phyloP scores from a whole-genome alignment of 2,888 invertebrate species.

The Amphipoea oculea region DNA sequence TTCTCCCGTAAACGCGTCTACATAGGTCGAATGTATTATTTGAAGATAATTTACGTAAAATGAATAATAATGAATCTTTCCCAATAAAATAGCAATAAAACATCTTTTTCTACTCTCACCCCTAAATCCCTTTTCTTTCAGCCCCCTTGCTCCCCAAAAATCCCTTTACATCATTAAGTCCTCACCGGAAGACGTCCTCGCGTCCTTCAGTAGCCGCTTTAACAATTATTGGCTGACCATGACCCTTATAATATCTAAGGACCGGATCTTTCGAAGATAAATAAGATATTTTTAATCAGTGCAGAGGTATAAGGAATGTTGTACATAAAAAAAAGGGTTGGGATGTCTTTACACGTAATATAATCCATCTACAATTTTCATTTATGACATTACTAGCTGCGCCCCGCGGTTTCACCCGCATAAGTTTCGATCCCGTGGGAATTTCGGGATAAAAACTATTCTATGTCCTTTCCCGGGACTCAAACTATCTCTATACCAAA shows the following conservation, averaged over 20 bases:
- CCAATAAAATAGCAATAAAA: not conserved
- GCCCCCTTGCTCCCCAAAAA: conserved; percentile 27
- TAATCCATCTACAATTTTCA: no score
- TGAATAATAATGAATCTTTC: not conserved
- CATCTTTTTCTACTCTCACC: not conserved
- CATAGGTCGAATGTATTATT: no score
- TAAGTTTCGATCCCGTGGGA: no score
- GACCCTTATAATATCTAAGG: conserved; percentile 61
- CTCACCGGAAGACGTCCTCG: conserved; percentile 46
- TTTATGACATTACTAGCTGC: no score
- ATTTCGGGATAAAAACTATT: no score
- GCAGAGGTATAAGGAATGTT: not conserved
- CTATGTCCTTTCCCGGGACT: no score
- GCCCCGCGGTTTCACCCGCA: no score
- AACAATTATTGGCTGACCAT: conserved; percentile 64
- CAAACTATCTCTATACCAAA: no score
- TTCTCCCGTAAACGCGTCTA: no score
- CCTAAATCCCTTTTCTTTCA: conserved; percentile 7
- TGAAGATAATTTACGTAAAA: not conserved
- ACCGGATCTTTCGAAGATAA: conserved; percentile 55
- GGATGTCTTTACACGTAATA: no score
- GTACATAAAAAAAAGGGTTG: no score
- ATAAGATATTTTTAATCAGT: conserved; percentile 22
- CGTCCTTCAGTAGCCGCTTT: conserved; percentile 59
- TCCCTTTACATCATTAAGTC: conserved; percentile 58